Base-by-base conservation (phyloP, 2,888 invertebrate species). In the Epistrophe grossulariae region DNA sequence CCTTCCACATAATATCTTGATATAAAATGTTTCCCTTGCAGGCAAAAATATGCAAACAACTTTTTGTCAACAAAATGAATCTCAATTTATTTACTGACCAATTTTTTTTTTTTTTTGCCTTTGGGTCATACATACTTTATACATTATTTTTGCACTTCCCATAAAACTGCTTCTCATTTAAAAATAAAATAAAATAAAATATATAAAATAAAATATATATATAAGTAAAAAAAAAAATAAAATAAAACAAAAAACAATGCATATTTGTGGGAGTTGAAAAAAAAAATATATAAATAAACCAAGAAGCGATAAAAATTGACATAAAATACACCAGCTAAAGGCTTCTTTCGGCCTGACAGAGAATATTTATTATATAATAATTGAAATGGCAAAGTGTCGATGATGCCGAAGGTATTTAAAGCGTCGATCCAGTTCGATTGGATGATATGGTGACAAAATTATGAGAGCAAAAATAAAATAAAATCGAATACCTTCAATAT, bases 51-150 rank as follows among this genome's bases (percentile, higher is more conserved):
- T 45, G 24, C 11, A 66, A 28, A 31, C n/a, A 66, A 48, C 31
- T 2, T 28, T 31, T n/a, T 4, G 48, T 31, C 48, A 48, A 17
- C 64, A 17, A 45, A 64, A 45, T 45, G 45, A 45, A 64, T 64
- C 28, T 45, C 17, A 45, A 17, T 64, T 43, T 64, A 64, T 64
- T 64, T 48, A 45, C 45, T 31, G 13, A 64, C 64, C 40, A n/a
- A 38, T 59, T 13, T 57, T 35, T 35, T 60, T 13, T 52, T 7
- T 28, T 28, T 5, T 28, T 28, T 55, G 55, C 24, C 64, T 48
- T 11, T 28, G 11, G 43, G 48, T 43, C 62, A 62, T 62, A 52
- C 15, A 43, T 43, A 43, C 11, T 52, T 15, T 28, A 28, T 55
- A 13, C 13, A 52, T 52, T 52, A 52, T 28, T 52, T 52, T n/a